Percentiles rank a stretch among this genome's conserved stretches.
Evolutionary conservation across 2,888 invertebrate species (phyloP).

Genomic region (Tetheella fluctuosa): DNA sequence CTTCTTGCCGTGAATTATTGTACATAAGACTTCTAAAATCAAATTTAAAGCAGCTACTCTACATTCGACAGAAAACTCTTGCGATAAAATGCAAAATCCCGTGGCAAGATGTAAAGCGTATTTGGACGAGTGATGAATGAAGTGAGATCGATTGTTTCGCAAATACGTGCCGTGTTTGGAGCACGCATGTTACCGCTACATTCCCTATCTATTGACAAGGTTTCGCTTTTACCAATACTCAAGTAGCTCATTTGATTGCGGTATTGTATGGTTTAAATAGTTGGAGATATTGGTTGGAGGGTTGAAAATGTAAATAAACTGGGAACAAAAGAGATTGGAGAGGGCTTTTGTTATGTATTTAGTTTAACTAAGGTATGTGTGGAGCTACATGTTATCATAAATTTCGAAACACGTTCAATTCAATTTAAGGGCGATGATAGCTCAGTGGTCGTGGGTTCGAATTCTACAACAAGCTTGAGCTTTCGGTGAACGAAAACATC

Average conservation of each 20-base stretch:
- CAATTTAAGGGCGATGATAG: too few species aligned
- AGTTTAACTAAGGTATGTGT: too few species aligned
- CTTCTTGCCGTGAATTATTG: neutral
- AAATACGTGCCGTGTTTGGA: conserved; percentile 4
- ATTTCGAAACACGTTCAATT: too few species aligned
- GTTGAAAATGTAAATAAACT: too few species aligned
- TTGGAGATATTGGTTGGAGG: too few species aligned
- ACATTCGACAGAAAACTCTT: conserved; percentile 1
- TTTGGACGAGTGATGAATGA: conserved; percentile 2
- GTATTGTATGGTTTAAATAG: neutral
- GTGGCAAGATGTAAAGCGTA: neutral
- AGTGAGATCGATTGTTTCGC: conserved; percentile 5
- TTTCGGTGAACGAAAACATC: too few species aligned
- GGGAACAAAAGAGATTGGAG: too few species aligned
- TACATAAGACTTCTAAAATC: neutral
- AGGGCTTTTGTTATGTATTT: too few species aligned
- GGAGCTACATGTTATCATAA: too few species aligned
- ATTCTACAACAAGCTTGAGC: too few species aligned
- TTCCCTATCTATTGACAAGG: neutral
- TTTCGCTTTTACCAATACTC: neutral
- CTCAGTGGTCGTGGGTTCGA: too few species aligned
- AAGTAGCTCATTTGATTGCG: neutral
- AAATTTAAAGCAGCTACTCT: neutral
- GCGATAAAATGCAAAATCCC: neutral
- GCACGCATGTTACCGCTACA: neutral